Percentiles rank a stretch among this genome's conserved stretches.
Evolutionary conservation across 2,888 invertebrate genomes (phyloP).

Genomic region (Pristionchus maxplancki): DNA sequence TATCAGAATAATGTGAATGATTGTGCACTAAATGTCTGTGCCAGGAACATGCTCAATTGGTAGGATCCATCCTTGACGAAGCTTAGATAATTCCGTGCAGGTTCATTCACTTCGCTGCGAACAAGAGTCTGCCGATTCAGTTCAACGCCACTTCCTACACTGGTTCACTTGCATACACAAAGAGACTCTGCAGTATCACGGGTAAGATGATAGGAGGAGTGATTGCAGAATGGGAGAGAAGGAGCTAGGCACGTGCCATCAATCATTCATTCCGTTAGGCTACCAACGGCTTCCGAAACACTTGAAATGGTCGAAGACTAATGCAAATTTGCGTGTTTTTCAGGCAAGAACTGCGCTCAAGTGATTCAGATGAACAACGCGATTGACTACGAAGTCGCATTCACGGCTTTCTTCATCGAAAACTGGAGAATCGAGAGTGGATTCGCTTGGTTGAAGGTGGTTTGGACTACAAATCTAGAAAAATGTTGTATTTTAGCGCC

Average conservation of each 20-base stretch:
- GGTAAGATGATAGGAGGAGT: conserved; percentile 55
- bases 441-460: conserved; percentile 41
- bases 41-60: conserved; percentile 67
- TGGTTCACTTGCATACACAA: conserved; percentile 73
- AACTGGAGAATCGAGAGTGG: conserved; percentile 44
- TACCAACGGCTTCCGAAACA: neutral
- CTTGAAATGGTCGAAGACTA: neutral
- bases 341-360: conserved; percentile 70
- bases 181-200: conserved; percentile 66
- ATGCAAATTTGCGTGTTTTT: conserved; percentile 26
- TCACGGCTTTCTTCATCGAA: conserved; percentile 50
- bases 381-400: conserved; percentile 67
- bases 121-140: conserved; percentile 64
- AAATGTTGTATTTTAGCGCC: neutral
- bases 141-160: conserved; percentile 62
- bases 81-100: conserved; percentile 52
- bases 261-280: neutral
- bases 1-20: conserved; percentile 76
- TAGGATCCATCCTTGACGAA: neutral
- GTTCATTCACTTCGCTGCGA: conserved; percentile 69
- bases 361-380: conserved; percentile 76
- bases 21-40: conserved; percentile 68
- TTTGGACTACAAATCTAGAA: neutral
- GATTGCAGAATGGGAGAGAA: conserved; percentile 12
- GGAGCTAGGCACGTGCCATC: neutral